phyloP scores from a whole-genome alignment of 2,797 vertebrate species.

The Dermochelys coriacea region DNA sequence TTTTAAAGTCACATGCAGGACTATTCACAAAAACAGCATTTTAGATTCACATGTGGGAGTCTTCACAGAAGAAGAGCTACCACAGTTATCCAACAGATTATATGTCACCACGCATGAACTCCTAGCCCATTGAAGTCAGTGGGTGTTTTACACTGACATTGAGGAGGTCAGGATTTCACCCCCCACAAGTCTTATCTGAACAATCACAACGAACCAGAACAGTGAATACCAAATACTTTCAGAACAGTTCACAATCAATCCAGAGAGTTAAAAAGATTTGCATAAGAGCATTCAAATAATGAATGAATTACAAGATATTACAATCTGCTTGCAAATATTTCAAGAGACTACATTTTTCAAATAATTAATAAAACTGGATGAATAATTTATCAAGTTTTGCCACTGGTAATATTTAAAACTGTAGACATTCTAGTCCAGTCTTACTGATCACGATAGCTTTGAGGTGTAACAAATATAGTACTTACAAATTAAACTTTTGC shows the following conservation, averaged over 20 bases:
- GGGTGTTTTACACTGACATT: background rate
- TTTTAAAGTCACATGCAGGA: conserved; percentile 53
- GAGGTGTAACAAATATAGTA: conserved; percentile 46
- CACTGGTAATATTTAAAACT: conserved; percentile 37
- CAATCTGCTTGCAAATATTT: conserved; percentile 30
- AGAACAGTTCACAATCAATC: background rate
- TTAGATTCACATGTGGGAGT: background rate
- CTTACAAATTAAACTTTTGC: conserved; percentile 33
- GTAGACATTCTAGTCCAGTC: conserved; percentile 34
- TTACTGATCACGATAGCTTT: conserved; percentile 50
- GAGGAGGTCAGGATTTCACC: background rate
- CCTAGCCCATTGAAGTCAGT: background rate
- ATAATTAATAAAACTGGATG: conserved; percentile 3
- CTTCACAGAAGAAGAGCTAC: conserved; percentile 41
- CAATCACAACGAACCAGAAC: background rate
- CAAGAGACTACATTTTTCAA: conserved; percentile 45
- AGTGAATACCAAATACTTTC: background rate
- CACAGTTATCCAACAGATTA: background rate
- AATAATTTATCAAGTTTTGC: conserved; percentile 35
- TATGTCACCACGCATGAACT: background rate
- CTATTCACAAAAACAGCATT: conserved; percentile 53
- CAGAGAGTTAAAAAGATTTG: background rate
- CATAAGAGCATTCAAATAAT: background rate
- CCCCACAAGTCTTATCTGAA: background rate
- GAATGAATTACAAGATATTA: fast-evolving